Base-by-base conservation (phyloP, 2,888 invertebrate genomes). In the Brenthis daphne region DNA sequence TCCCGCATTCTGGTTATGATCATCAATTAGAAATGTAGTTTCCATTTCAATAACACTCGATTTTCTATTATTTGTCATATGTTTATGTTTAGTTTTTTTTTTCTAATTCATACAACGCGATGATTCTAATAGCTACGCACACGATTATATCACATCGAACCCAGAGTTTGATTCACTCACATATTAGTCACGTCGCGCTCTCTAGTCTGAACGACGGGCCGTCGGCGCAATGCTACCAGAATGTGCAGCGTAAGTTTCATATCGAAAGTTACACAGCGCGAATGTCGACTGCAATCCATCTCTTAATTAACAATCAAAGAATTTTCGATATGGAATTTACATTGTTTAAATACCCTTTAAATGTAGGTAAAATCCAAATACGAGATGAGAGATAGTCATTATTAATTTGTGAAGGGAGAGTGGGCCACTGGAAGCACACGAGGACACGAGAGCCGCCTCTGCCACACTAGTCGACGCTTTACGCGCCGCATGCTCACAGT, bases 1-100 rank as follows among this genome's bases (percentile, higher is more conserved):
- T 93, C 93, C 93, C 93, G 92, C 93, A 93, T 93, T 92, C 89
- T 93, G 93, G 92, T 93, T 93, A 93, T 93, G 92, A 91, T 93
- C 93, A 93, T 93, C 92, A 91, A 92, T 89, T 93, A 92, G 92
- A 92, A 85, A 88, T 82, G 93, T 93, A 93, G 93, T 90, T 90
- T 83, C 90, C 93, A 93, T 93, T 84, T 88, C 85, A 92, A 92
- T 92, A 93, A 93, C 93, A 93, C 92, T 92, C 88, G 90, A 86
- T 87, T 85, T 74, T 87, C 65, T 77, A 75, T 83, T 87, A 85
- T 87, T 78, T 89, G 83, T 90, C 85, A 89, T 89, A 86, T 84
- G 80, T 87, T 90, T 89, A 82, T 81, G 85, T 90, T 89, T 83
- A 85, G 83, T 88, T 85, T 85, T 78, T 77, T 29, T 86, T 80